Evolutionary conservation across 2,113 vertebrate species (phyloP), one percentile per base, ranked within the genome.

Genomic region (Melospiza melodia): DNA sequence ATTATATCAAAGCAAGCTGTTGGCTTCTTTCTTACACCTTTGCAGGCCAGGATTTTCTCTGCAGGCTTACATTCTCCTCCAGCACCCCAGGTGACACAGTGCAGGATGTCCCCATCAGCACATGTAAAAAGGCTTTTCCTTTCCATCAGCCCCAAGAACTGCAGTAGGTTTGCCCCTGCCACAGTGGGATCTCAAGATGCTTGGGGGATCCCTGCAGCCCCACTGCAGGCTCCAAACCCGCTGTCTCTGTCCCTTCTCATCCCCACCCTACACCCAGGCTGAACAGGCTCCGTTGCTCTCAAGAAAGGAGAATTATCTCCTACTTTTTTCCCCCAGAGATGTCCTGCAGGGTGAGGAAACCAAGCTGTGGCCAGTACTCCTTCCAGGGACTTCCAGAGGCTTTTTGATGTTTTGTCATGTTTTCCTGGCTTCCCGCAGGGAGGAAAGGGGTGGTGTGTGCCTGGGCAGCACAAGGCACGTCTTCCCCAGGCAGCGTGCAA

Each of bases 391-490:
- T 85, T 94, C 55, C 80, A 30, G 1, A 16, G 39, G 68, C 65
- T 81, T 94, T 96, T 80, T 94, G 79, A 96, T 86, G 83, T 84
- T 78, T 57, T 49, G 83, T 54, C 57, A 11, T 3, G 4, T 65
- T 90, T 95, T 87, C 90, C 90, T 4, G 12, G 15, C 67, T 77
- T 35, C 72, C 72, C 55, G 24, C 65, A 39, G 91, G 44, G 85
- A 95, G 84, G 90, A 90, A 95, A 75, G 71, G 71, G 74, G 90
- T 0, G 48, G 83, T 91, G 63, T 77, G 76, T 83, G 87, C 68
- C 37, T 35, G 30, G 11, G 67, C 51, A 81, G 62, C 25, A 28
- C 39, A 33, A 80, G 61, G 17, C 66, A 79, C 4, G 0, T 61
- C 75, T 75, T 35, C 76, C 51, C 2, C 0, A 52, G 16, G 16